phyloP scores from a whole-genome alignment of 2,888 invertebrate genomes.

The Plebejus argus region DNA sequence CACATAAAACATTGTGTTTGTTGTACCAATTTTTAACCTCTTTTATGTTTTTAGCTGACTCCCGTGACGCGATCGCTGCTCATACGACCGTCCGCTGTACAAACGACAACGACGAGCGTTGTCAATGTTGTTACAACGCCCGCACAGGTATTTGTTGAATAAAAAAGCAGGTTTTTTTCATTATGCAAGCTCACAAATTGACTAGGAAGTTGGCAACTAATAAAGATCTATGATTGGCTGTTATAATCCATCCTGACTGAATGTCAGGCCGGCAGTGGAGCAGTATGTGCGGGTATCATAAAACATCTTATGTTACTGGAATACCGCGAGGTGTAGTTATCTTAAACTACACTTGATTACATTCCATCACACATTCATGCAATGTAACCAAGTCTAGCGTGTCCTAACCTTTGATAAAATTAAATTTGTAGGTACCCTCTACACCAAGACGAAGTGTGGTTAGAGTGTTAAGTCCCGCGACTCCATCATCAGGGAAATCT shows the following conservation, averaged over 20 bases:
- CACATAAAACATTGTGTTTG: neutral
- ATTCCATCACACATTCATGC: too few relatives aligned
- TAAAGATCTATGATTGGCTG: too few relatives aligned
- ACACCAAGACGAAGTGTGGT: constrained; percentile 66
- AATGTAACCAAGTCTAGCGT: neutral
- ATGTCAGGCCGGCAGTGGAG: too few relatives aligned
- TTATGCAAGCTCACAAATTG: too few relatives aligned
- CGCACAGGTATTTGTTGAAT: constrained; percentile 53
- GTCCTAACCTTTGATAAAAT: neutral
- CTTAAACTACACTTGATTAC: too few relatives aligned
- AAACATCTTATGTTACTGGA: too few relatives aligned
- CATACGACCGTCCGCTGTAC: constrained; percentile 60
- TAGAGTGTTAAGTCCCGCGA: constrained; percentile 69
- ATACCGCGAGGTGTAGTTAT: too few relatives aligned
- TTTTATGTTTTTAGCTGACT: constrained; percentile 47
- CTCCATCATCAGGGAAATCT: constrained; percentile 69
- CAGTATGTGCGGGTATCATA: too few relatives aligned
- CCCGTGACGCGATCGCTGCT: constrained; percentile 70
- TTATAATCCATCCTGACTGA: too few relatives aligned
- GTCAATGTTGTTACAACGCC: constrained; percentile 56
- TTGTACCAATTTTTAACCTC: neutral
- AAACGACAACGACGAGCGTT: constrained; percentile 54
- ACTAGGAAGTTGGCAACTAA: too few relatives aligned
- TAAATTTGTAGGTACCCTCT: constrained; percentile 49
- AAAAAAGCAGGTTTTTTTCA: neutral